A percentile compares a stretch with the other conserved stretches of the same genome.
Evolutionary conservation across 2,888 invertebrate species (phyloP).

Genomic region (Liopterus haemorrhoidalis): DNA sequence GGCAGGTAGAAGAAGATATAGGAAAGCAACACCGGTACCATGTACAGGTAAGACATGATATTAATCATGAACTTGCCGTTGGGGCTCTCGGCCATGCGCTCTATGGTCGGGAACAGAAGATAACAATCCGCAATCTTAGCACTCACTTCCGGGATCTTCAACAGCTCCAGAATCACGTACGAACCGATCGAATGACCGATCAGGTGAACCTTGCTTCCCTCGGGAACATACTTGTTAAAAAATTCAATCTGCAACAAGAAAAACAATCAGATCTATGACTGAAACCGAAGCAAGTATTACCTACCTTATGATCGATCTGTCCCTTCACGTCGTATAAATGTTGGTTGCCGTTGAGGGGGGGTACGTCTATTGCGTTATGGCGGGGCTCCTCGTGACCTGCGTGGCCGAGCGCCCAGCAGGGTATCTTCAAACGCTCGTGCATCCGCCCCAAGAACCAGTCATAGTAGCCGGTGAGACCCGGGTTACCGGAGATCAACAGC

Average conservation of each 20-base stretch:
- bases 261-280: constrained; percentile 1
- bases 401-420: constrained; percentile 36
- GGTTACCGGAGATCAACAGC: constrained; percentile 79
- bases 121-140: constrained; percentile 57
- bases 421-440: no score
- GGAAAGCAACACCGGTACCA: constrained; percentile 46
- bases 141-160: constrained; percentile 55
- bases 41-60: constrained; percentile 51
- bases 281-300: background rate
- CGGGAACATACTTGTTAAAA: constrained; percentile 66
- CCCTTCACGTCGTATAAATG: constrained; percentile 67
- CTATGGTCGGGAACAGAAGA: constrained; percentile 82
- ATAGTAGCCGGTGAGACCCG: constrained; percentile 79
- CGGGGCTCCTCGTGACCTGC: no score
- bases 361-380: constrained; percentile 48
- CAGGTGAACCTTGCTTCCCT: constrained; percentile 67
- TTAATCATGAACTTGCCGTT: constrained; percentile 68
- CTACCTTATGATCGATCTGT: constrained; percentile 72
- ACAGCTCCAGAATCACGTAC: constrained; percentile 71
- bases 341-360: constrained; percentile 50
- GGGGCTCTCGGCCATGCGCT: constrained; percentile 68
- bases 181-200: constrained; percentile 90
- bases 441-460: constrained; percentile 64
- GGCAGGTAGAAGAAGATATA: constrained; percentile 55
- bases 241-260: constrained; percentile 53